Evolutionary conservation across 2,888 invertebrate species (phyloP).

Genomic region (Platynereis dumerilii): DNA sequence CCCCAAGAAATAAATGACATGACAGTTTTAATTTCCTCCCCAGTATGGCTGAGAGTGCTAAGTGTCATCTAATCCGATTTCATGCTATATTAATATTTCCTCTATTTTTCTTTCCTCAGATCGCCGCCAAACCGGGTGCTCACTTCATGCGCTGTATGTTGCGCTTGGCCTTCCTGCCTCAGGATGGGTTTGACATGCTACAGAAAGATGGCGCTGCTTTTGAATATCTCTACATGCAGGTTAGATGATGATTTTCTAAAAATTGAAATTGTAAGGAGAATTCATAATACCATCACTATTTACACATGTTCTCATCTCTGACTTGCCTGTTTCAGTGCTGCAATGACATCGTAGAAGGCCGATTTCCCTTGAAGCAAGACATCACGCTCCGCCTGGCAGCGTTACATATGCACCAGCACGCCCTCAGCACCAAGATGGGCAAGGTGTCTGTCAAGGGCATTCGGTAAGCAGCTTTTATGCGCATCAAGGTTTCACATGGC

Average conservation of each 20-base stretch:
- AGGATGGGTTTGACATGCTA: slow-evolving; percentile 82
- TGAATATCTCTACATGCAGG: slow-evolving; percentile 87
- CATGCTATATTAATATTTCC: too few species aligned
- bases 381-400: slow-evolving; percentile 85
- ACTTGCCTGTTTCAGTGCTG: slow-evolving; percentile 70
- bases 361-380: slow-evolving; percentile 87
- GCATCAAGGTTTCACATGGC: not conserved
- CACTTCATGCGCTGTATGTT: slow-evolving; percentile 83
- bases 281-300: too few species aligned
- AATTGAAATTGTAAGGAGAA: too few species aligned
- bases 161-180: slow-evolving; percentile 87
- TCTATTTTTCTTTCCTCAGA: slow-evolving; percentile 68
- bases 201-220: slow-evolving; percentile 83
- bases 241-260: slow-evolving; percentile 47
- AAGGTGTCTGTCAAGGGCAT: slow-evolving; percentile 85
- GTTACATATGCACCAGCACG: slow-evolving; percentile 89
- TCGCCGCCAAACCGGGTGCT: slow-evolving; percentile 87
- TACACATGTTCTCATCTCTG: too few species aligned
- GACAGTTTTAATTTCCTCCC: too few species aligned
- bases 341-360: slow-evolving; percentile 90
- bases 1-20: too few species aligned
- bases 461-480: slow-evolving; percentile 73
- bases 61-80: too few species aligned
- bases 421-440: slow-evolving; percentile 78
- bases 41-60: too few species aligned